Conservation (phyloP, 2,797 vertebrate genomes). For the Lutra lutra region DNA sequence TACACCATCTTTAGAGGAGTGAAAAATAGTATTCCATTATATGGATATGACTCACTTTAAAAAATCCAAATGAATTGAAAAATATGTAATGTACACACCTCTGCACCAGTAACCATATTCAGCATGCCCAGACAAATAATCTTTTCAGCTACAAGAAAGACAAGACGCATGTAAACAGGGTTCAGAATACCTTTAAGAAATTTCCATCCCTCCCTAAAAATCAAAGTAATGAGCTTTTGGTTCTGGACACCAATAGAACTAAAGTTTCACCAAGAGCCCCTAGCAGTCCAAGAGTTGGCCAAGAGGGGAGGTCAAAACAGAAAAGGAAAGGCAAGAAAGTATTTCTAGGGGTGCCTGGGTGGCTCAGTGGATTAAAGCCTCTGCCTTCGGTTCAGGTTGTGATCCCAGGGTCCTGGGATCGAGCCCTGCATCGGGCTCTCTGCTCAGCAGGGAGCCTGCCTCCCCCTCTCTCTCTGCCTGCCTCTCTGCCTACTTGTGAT, state of each 20-base stretch:
- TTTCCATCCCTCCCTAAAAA: conserved; percentile 22
- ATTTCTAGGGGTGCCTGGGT: neutral
- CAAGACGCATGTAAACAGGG: neutral
- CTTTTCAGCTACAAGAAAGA: neutral
- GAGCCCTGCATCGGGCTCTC: no score
- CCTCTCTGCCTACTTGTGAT: no score
- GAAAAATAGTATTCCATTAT: neutral
- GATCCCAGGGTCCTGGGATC: no score
- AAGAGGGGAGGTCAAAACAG: neutral
- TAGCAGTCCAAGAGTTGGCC: neutral
- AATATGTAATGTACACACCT: neutral
- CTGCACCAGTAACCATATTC: neutral
- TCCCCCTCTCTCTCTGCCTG: no score
- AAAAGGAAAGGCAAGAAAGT: conserved; percentile 1
- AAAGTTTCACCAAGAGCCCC: neutral
- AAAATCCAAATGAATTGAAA: conserved; percentile 32
- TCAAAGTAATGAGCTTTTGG: neutral
- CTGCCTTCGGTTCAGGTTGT: no score
- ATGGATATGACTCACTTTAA: conserved; percentile 45
- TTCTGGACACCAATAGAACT: neutral
- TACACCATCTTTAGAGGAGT: neutral
- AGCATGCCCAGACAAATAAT: neutral
- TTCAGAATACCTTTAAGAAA: conserved; percentile 36
- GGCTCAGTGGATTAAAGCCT: no score
- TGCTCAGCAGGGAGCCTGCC: no score